Base-by-base conservation (phyloP, 2,113 vertebrate genomes). In the Centrocercus urophasianus region DNA sequence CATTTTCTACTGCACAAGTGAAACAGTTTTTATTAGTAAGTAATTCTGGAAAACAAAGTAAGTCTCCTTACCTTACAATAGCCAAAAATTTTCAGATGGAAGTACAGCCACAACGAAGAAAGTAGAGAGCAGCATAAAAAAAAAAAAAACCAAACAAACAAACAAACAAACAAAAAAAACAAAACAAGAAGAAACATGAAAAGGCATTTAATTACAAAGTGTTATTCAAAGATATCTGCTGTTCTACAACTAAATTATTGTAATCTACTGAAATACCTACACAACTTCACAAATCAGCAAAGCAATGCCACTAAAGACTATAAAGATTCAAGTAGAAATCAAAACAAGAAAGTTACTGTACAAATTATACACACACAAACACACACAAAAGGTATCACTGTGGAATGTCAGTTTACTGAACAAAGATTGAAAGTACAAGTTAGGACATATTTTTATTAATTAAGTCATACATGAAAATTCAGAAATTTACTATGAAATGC, bases 31-130 rank as follows among this genome's bases (percentile, higher is more conserved):
- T 59, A 93, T 93, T 96, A 93, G 90, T 70, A 95, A 92, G 96
- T 90, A 96, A 88, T 93, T 97, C 93, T 91, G 97, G 97, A 97
- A 96, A 97, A 97, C 94, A 97, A 97, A 98, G 96, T 98, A 98
- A 98, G 98, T 98, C 99, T 98, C 98, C 99, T 99, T 99, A 99
- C 99, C 99, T 99, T 99, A 98, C 99, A 94, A 98, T 97, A 98
- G 99, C 99, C 99, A 99, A 97, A 94, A 91, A 97, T 98, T 98
- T 98, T 98, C 98, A 98, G 95, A 95, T 86, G 91, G 76, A 84
- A 93, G 93, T 78, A 90, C 12, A 66, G 93, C 45, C 95, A 95
- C 71, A 94, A 50, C 21, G 66, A 97, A 95, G 93, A 70, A 95
- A 96, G 95, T 86, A 94, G 96, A 96, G 86, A 95, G 97, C 93